Percentiles rank a stretch among this genome's conserved stretches.
Conservation (phyloP, 2,888 invertebrate genomes). For the Maniola hyperantus region DNA sequence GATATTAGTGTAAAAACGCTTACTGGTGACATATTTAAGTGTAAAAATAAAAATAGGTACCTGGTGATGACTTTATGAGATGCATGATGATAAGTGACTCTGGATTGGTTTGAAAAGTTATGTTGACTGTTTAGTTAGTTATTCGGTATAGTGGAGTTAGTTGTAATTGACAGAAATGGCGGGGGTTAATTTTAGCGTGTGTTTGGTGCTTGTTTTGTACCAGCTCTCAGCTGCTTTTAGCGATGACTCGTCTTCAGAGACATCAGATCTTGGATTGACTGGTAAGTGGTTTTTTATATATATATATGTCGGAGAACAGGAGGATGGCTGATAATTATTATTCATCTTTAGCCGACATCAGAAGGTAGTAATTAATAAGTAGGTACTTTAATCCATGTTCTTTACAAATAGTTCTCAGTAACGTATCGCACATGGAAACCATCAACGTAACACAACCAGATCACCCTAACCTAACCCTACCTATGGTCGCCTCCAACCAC, state of each 20-base stretch:
- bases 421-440: too few relatives aligned
- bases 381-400: too few relatives aligned
- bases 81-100: slow-evolving; percentile 47
- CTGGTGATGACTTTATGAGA: slow-evolving; percentile 54
- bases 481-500: too few relatives aligned
- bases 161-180: slow-evolving; percentile 59
- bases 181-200: slow-evolving; percentile 71
- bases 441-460: too few relatives aligned
- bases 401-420: too few relatives aligned
- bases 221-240: slow-evolving; percentile 64
- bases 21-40: slow-evolving; percentile 42
- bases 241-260: slow-evolving; percentile 69
- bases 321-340: too few relatives aligned
- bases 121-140: slow-evolving; percentile 64
- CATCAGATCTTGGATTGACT: slow-evolving; percentile 63
- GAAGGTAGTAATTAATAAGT: too few relatives aligned
- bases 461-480: too few relatives aligned
- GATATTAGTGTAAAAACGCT: slow-evolving; percentile 45
- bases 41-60: neutral
- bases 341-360: too few relatives aligned
- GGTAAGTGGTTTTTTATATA: slow-evolving; percentile 59
- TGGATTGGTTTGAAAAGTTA: slow-evolving; percentile 44
- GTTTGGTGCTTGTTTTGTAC: slow-evolving; percentile 68
- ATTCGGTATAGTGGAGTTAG: slow-evolving; percentile 54
- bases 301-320: too few relatives aligned